phyloP scores from a whole-genome alignment of 1,140 invertebrate genomes.

The Popillia japonica region DNA sequence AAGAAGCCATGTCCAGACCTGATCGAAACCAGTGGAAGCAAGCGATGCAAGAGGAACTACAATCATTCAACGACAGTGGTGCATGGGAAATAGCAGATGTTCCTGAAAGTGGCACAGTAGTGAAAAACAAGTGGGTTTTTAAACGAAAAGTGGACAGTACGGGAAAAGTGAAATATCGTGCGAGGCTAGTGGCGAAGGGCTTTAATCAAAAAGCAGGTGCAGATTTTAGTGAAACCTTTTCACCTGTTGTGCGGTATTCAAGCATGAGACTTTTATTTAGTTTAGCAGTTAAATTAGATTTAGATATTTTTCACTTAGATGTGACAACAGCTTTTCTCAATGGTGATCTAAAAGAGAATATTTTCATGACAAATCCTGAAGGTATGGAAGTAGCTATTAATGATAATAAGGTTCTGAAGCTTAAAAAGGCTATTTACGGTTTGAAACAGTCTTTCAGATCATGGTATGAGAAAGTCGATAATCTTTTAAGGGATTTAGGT shows the following conservation, averaged over 20 bases:
- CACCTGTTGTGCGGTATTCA: constrained; percentile 52
- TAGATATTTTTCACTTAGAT: constrained; percentile 51
- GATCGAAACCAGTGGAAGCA: background rate
- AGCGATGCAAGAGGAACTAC: constrained; percentile 17
- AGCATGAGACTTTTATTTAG: constrained; percentile 58
- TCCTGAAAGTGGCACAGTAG: constrained; percentile 48
- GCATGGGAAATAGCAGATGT: too few relatives aligned
- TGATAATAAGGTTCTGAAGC: constrained; percentile 46
- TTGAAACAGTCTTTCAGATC: constrained; percentile 50
- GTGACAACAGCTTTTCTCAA: constrained; percentile 62
- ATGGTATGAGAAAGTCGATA: constrained; percentile 47
- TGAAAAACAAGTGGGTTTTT: constrained; percentile 59
- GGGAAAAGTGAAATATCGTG: constrained; percentile 56
- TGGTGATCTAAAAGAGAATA: constrained; percentile 53
- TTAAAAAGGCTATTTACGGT: constrained; percentile 52
- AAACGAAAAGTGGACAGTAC: constrained; percentile 54
- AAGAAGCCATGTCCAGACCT: constrained; percentile 18
- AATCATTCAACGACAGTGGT: too few relatives aligned
- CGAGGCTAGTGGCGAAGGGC: constrained; percentile 61
- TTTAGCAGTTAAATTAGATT: constrained; percentile 52
- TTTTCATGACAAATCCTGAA: constrained; percentile 47
- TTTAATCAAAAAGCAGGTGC: constrained; percentile 56
- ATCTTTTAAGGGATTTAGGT: constrained; percentile 5
- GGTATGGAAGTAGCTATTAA: constrained; percentile 40
- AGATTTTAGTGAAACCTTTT: constrained; percentile 58